Conservation (phyloP, 2,113 vertebrate genomes). For the Marmota flaviventris region DNA sequence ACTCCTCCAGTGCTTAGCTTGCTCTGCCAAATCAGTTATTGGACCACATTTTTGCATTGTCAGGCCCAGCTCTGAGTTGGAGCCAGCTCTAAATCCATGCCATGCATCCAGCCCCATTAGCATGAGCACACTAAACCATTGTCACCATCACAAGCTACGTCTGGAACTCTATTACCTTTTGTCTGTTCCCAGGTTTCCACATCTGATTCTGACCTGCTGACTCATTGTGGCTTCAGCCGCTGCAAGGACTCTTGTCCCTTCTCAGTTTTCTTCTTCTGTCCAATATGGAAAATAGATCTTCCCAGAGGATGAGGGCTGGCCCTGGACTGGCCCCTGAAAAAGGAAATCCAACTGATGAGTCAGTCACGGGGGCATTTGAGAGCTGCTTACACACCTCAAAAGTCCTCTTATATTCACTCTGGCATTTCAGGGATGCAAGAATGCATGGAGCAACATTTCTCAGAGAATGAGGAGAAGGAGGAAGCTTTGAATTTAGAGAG, state of each 20-base stretch:
- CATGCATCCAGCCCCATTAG: neutral
- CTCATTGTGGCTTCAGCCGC: neutral
- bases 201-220: neutral
- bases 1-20: rapidly evolving
- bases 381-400: neutral
- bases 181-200: neutral
- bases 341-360: neutral
- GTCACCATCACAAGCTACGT: rapidly evolving
- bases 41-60: neutral
- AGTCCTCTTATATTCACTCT: neutral
- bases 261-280: neutral
- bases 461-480: neutral
- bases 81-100: neutral
- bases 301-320: rapidly evolving
- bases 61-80: neutral
- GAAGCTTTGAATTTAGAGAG: neutral
- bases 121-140: neutral
- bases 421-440: neutral
- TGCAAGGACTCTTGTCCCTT: neutral
- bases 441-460: neutral
- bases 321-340: neutral
- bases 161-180: neutral
- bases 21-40: neutral
- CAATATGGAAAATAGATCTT: neutral
- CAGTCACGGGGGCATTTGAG: neutral